Conservation (phyloP, 2,113 vertebrate genomes). For the Eubucco bourcierii region DNA sequence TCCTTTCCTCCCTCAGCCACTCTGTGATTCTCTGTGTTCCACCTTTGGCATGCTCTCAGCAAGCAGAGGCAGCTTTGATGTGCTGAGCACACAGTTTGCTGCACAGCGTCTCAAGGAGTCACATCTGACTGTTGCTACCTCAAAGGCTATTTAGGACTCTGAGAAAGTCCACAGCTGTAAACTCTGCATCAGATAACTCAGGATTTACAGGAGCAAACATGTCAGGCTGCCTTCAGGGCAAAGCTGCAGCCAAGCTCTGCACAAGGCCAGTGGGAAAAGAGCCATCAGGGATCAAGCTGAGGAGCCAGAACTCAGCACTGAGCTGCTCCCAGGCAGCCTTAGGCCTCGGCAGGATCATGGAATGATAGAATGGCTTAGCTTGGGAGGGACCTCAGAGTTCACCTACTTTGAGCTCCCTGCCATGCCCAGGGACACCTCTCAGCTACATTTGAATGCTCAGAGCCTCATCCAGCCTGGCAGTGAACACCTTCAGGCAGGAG, state of each 20-base stretch:
- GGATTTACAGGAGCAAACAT: not conserved
- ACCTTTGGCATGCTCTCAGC: not conserved
- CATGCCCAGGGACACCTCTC: too few species aligned
- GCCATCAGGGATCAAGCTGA: not conserved
- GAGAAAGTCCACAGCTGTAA: not conserved
- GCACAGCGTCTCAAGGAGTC: not conserved
- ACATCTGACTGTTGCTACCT: conserved; percentile 25
- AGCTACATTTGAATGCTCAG: too few species aligned
- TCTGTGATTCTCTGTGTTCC: not conserved
- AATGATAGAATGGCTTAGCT: too few species aligned
- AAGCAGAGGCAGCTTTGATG: not conserved
- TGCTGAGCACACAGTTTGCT: not conserved
- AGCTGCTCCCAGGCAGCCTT: not conserved
- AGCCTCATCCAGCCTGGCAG: too few species aligned
- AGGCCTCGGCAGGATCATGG: not conserved
- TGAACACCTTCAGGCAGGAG: too few species aligned
- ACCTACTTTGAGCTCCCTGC: too few species aligned
- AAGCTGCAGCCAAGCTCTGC: not conserved
- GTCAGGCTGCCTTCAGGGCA: not conserved
- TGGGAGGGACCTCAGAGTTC: too few species aligned
- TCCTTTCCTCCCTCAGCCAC: too few species aligned
- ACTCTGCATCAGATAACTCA: conserved; percentile 11
- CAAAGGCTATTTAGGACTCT: conserved; percentile 36
- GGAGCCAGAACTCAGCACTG: not conserved
- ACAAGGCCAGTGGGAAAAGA: not conserved